phyloP scores from a whole-genome alignment of 2,797 vertebrate genomes.

The Sebastes glaucus region DNA sequence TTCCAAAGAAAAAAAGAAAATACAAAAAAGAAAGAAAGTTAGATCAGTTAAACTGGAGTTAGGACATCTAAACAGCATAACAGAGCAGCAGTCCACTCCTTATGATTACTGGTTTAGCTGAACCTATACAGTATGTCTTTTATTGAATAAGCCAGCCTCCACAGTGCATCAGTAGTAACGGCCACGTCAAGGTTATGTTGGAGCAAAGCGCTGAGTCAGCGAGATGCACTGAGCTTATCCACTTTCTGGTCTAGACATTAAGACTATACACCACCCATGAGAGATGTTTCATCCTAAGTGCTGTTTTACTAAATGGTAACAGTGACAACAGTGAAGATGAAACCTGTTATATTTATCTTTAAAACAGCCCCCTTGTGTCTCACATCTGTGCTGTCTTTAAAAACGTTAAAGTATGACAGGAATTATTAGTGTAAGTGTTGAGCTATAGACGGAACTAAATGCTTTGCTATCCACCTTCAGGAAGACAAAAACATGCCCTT shows the following conservation, averaged over 20 bases:
- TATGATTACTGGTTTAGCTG: neutral
- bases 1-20: no score
- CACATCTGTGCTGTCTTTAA: neutral
- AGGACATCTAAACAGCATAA: neutral
- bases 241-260: neutral
- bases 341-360: neutral
- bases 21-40: no score
- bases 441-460: neutral
- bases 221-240: neutral
- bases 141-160: constrained; percentile 11
- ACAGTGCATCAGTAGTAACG: constrained; percentile 6
- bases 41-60: neutral
- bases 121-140: neutral
- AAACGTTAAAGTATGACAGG: neutral
- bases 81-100: neutral
- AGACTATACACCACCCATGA: neutral
- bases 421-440: neutral
- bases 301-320: neutral
- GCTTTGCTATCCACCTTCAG: no score
- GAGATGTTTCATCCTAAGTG: neutral
- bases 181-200: neutral
- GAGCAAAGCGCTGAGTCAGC: constrained; percentile 27
- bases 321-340: neutral
- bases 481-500: neutral
- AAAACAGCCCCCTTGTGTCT: neutral